Percentiles rank a stretch among this genome's conserved stretches.
Evolutionary conservation across 1,140 invertebrate genomes (phyloP).

Genomic region (Leptoteleia sp.): DNA sequence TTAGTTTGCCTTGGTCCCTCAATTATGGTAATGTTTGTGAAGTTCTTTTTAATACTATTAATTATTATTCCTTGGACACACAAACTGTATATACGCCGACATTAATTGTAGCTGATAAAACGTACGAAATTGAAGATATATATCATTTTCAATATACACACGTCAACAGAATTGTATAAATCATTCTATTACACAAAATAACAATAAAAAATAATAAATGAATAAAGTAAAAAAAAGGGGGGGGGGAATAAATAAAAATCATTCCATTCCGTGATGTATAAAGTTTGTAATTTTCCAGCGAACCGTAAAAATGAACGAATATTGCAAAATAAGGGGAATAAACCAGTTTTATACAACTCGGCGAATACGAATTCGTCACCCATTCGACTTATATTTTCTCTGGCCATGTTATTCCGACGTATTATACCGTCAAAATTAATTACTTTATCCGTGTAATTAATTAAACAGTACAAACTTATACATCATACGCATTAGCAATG

Average conservation of each 20-base stretch:
- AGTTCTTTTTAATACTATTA: slow-evolving; percentile 11
- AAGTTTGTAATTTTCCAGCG: slow-evolving; percentile 54
- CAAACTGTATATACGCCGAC: slow-evolving; percentile 53
- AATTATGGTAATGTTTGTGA: slow-evolving; percentile 27
- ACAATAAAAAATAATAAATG: too few species aligned
- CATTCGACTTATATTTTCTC: slow-evolving; percentile 21
- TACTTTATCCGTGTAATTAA: slow-evolving; percentile 41
- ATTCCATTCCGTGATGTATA: slow-evolving; percentile 59
- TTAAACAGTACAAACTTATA: slow-evolving; percentile 49
- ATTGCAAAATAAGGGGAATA: slow-evolving; percentile 17
- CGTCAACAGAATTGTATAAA: slow-evolving; percentile 26
- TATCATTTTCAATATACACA: slow-evolving; percentile 16
- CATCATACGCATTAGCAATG: slow-evolving; percentile 59
- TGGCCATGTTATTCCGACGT: neutral
- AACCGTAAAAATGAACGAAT: slow-evolving; percentile 17
- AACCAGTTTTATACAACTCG: slow-evolving; percentile 27
- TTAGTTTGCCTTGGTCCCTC: slow-evolving; percentile 20
- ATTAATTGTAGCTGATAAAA: slow-evolving; percentile 32
- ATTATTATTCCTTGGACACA: slow-evolving; percentile 19
- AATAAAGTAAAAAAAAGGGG: too few species aligned
- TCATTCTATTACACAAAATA: slow-evolving; percentile 1
- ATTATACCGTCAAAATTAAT: slow-evolving; percentile 13
- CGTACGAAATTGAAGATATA: slow-evolving; percentile 8
- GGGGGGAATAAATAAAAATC: too few species aligned
- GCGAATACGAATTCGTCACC: slow-evolving; percentile 16